These are phyloP conservation scores for Garra rufa DNA, from an alignment of 2,113 vertebrate genomes.

Conservation along the genomic window DNA sequence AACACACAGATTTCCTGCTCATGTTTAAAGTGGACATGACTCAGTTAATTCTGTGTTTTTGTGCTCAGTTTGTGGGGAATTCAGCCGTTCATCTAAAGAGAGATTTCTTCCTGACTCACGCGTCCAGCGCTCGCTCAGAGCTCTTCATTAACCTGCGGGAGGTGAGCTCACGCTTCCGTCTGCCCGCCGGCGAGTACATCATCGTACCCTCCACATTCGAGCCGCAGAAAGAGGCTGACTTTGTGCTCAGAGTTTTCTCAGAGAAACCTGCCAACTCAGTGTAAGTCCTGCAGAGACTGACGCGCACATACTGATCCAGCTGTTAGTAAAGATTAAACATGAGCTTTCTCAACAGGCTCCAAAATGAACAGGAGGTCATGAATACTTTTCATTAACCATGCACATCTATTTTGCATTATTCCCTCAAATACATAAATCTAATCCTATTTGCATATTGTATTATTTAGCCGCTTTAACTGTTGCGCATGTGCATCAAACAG, in stretches of 20 bases:
- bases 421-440: background rate
- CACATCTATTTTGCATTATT: background rate
- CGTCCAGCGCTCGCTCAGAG: slow-evolving; percentile 87
- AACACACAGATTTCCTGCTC: no score
- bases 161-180: slow-evolving; percentile 85
- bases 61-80: slow-evolving; percentile 76
- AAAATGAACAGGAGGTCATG: no score
- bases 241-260: slow-evolving; percentile 90
- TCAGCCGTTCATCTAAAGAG: slow-evolving; percentile 85
- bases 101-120: slow-evolving; percentile 88
- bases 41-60: background rate
- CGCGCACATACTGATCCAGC: background rate
- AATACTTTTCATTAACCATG: background rate
- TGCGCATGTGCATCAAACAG: background rate
- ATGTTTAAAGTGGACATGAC: no score
- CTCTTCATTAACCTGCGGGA: slow-evolving; percentile 95
- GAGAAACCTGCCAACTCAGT: slow-evolving; percentile 85
- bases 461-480: background rate
- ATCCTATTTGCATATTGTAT: background rate
- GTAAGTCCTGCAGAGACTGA: slow-evolving; percentile 75
- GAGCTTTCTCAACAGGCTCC: background rate
- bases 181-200: slow-evolving; percentile 89
- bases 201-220: slow-evolving; percentile 96
- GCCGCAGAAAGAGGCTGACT: slow-evolving; percentile 87
- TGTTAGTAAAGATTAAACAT: background rate